phyloP scores from a whole-genome alignment of 1,140 invertebrate genomes.

The Drosophila seguyi region DNA sequence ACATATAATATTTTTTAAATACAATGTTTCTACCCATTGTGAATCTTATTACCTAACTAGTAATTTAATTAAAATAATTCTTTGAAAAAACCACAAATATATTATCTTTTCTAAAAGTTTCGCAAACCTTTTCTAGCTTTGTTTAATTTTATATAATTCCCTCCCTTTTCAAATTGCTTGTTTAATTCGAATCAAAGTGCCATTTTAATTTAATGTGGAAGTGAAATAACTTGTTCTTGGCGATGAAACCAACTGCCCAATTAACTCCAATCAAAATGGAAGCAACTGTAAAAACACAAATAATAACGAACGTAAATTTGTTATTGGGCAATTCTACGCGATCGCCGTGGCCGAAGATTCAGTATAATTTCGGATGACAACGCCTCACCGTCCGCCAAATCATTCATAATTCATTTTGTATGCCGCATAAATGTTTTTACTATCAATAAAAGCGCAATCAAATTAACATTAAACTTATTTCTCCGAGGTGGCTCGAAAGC shows the following conservation, averaged over 20 bases:
- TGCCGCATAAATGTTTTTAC: constrained; percentile 76
- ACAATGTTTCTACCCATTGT: no score
- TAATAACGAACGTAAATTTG: constrained; percentile 50
- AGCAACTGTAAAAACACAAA: constrained; percentile 43
- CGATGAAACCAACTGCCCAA: constrained; percentile 23
- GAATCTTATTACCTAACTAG: no score
- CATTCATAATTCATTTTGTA: constrained; percentile 84
- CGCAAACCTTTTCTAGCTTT: neutral
- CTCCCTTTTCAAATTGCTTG: constrained; percentile 13
- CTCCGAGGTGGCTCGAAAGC: constrained; percentile 32
- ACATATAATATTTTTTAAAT: no score
- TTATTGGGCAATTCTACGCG: constrained; percentile 39
- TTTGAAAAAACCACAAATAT: neutral
- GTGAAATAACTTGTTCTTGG: constrained; percentile 29
- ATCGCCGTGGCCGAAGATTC: constrained; percentile 28
- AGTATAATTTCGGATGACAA: constrained; percentile 35
- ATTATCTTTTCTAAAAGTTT: neutral
- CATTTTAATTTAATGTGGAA: constrained; percentile 27
- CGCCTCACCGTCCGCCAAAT: constrained; percentile 54
- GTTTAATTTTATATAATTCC: neutral
- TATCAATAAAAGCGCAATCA: constrained; percentile 84
- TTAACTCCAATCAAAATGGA: constrained; percentile 51
- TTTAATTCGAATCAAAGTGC: constrained; percentile 19
- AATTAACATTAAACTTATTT: constrained; percentile 83
- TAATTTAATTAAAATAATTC: neutral